These are phyloP conservation scores for Capreolus pygargus DNA, from an alignment of 2,113 vertebrate species.

Conservation along the genomic window DNA sequence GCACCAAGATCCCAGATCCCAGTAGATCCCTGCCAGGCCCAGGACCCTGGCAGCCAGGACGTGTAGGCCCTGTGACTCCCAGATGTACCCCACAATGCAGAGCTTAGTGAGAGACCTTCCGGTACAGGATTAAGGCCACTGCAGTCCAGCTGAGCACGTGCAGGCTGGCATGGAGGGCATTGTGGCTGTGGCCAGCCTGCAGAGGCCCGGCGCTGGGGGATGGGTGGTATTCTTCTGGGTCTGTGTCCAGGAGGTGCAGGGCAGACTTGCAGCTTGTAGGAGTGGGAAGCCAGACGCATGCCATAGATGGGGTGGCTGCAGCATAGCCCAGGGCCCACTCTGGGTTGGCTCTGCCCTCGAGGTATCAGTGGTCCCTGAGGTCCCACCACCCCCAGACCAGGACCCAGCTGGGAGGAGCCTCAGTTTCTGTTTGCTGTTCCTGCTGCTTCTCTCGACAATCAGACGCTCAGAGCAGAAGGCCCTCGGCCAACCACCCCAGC, in stretches of 20 bases:
- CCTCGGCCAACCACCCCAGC: not conserved
- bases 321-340: not conserved
- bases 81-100: accelerated
- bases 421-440: not conserved
- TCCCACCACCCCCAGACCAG: not conserved
- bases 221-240: accelerated
- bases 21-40: not conserved
- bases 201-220: no score
- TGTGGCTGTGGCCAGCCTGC: not conserved
- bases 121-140: not conserved
- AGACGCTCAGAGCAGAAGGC: accelerated
- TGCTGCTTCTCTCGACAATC: no score
- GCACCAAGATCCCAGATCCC: not conserved
- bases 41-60: not conserved
- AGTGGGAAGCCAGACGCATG: accelerated
- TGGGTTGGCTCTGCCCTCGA: accelerated
- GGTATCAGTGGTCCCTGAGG: no score
- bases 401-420: not conserved
- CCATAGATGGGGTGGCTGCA: not conserved
- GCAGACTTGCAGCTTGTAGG: accelerated
- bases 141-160: accelerated
- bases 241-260: not conserved
- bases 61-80: not conserved
- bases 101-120: not conserved
- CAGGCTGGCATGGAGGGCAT: not conserved